A percentile compares a stretch with the other conserved stretches of the same genome.
Conservation (phyloP, 2,888 invertebrate species). For the Pheosia gnoma region DNA sequence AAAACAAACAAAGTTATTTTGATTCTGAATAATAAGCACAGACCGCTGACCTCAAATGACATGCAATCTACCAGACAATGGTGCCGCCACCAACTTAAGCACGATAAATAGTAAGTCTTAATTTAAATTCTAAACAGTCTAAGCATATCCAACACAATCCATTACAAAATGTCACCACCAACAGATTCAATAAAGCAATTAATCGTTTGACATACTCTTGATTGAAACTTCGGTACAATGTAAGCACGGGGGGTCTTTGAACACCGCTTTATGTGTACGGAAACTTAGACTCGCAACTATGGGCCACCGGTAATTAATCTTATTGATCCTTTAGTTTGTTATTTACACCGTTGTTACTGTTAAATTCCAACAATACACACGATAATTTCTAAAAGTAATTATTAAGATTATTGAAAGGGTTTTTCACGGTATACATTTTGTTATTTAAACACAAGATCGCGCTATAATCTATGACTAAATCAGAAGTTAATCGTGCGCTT, state of each 20-base stretch:
- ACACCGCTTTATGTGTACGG: conserved; percentile 2
- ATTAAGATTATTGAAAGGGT: background rate
- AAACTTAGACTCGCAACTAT: conserved; percentile 1
- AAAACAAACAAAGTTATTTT: too few species aligned
- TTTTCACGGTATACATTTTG: too few species aligned
- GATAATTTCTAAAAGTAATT: background rate
- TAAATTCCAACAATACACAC: background rate
- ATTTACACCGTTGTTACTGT: background rate
- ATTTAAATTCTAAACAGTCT: background rate
- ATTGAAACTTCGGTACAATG: background rate
- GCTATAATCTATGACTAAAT: too few species aligned
- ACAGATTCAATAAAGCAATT: conserved; percentile 4
- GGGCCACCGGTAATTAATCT: conserved; percentile 3
- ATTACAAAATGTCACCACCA: conserved; percentile 4
- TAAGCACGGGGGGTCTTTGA: conserved; percentile 2
- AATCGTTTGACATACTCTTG: conserved; percentile 6
- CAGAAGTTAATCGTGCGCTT: too few species aligned
- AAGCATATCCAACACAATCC: background rate
- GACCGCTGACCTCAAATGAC: too few species aligned
- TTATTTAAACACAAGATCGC: too few species aligned
- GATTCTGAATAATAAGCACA: too few species aligned
- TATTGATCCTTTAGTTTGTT: background rate
- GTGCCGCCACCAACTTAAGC: too few species aligned
- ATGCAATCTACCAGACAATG: too few species aligned
- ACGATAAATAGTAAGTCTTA: background rate